Evolutionary conservation across 1,140 invertebrate species (phyloP), one percentile per base, ranked within the genome.

Genomic region (Drosophila busckii): DNA sequence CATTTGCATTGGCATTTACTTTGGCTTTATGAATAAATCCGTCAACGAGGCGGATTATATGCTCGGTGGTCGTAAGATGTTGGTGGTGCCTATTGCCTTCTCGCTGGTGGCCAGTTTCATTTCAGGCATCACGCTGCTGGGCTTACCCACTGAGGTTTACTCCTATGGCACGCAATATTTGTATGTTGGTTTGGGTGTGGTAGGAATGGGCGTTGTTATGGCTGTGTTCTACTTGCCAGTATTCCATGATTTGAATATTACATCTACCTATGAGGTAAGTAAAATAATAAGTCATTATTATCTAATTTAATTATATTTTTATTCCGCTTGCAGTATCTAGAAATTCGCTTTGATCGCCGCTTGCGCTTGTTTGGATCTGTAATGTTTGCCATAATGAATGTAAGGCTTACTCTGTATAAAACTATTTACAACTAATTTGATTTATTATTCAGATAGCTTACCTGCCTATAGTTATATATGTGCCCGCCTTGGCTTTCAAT

Each of bases 121-220:
- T 87, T 97, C 95, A 0, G 95, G 96, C 8, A 96, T 97, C 38
- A 95, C 95, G 0, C 88, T 98, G n/a, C 89, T 98, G 1, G 96
- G 96, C 3, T 89, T 95, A 1, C 96, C 96, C 0, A 94, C 95
- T 0, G 96, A 98, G 89, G 94, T 97, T 83, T 98, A 98, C 70
- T 92, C 93, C 1, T 95, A 94, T 76, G 96, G 95, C 0, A 94
- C 93, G 0, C 93, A 96, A 71, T 95, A 94, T 69, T 85, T 92
- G 1, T 92, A 91, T 60, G 90, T 93, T 4, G 85, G 90, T 1
- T 76, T 90, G 10, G 91, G 91, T 1, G 90, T 93, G 19, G 84
- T 94, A 3, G 67, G 93, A 4, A 92, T 93, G 84, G 91, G 91
- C 12, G 71, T 93, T 4, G 87, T 92, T 0, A 92, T 95, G 88